Conservation (phyloP, 2,888 invertebrate species). For the Eumerus sabulonum region DNA sequence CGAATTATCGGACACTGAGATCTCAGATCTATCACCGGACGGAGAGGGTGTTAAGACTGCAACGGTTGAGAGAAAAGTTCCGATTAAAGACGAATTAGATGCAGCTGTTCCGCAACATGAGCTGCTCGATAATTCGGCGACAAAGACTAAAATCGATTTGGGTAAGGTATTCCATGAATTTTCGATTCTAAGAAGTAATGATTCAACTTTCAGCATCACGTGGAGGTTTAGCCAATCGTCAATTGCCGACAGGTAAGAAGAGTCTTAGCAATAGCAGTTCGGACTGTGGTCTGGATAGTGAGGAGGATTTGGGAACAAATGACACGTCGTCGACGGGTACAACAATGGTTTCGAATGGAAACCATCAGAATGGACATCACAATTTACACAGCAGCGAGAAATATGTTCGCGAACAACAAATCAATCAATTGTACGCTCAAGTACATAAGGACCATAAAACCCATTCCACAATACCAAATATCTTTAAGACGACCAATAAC, state of each 20-base stretch:
- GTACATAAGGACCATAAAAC: constrained; percentile 80
- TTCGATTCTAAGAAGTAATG: not conserved
- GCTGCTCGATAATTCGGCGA: constrained; percentile 92
- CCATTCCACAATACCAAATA: constrained; percentile 75
- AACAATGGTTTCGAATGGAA: constrained; percentile 80
- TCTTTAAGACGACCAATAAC: constrained; percentile 78
- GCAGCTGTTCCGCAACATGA: constrained; percentile 92
- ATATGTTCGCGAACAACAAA: constrained; percentile 75
- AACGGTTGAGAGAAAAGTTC: constrained; percentile 86
- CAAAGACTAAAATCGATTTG: constrained; percentile 91
- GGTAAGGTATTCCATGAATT: constrained; percentile 72
- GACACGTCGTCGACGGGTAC: constrained; percentile 81
- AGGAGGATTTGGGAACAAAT: constrained; percentile 73
- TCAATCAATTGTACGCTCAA: constrained; percentile 80
- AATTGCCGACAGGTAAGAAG: constrained; percentile 82
- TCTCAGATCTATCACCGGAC: constrained; percentile 90
- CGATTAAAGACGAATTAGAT: constrained; percentile 88
- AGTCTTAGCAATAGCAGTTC: constrained; percentile 83
- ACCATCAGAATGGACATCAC: constrained; percentile 74
- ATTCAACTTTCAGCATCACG: constrained; percentile 81
- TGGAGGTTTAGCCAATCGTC: constrained; percentile 87
- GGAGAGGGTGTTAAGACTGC: constrained; percentile 85
- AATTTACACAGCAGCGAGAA: constrained; percentile 71
- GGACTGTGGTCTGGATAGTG: constrained; percentile 84
- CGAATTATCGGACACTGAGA: constrained; percentile 91